Evolutionary conservation across 2,113 vertebrate species (phyloP).

Genomic region (Pseudorasbora parva): DNA sequence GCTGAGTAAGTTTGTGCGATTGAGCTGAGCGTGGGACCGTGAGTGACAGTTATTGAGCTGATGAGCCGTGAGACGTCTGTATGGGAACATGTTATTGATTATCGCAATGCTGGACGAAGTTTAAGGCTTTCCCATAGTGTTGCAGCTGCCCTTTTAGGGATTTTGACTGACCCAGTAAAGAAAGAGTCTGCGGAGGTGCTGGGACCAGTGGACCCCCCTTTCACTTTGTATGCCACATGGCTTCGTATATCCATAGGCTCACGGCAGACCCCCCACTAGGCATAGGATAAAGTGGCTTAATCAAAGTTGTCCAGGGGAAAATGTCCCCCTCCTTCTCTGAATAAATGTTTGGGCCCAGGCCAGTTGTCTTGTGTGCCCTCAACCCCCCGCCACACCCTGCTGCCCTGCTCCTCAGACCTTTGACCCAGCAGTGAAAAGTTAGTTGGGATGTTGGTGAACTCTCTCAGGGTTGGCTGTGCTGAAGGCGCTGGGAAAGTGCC

Average conservation of each 20-base stretch:
- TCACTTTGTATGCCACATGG: constrained; percentile 44
- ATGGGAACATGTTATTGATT: constrained; percentile 53
- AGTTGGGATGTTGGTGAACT: constrained; percentile 73
- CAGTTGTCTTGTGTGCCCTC: constrained; percentile 62
- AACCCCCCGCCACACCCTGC: constrained; percentile 61
- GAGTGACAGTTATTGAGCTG: constrained; percentile 79
- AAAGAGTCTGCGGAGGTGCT: constrained; percentile 27
- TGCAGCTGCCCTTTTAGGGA: constrained; percentile 54
- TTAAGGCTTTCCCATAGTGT: constrained; percentile 58
- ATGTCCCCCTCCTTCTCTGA: constrained; percentile 34
- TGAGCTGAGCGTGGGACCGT: constrained; percentile 61
- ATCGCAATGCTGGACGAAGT: constrained; percentile 40
- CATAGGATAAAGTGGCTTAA: constrained; percentile 52
- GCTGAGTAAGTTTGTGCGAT: constrained; percentile 74
- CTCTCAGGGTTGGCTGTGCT: constrained; percentile 67
- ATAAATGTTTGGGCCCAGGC: constrained; percentile 60
- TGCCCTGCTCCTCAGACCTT: constrained; percentile 64
- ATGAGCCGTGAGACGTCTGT: constrained; percentile 36
- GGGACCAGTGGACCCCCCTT: constrained; percentile 16
- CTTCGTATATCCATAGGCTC: constrained; percentile 52
- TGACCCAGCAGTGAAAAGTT: constrained; percentile 80
- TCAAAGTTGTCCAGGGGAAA: constrained; percentile 42
- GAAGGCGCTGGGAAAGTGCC: constrained; percentile 81
- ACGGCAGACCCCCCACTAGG: constrained; percentile 59
- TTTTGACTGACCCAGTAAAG: constrained; percentile 47